A percentile compares a stretch with the other conserved stretches of the same genome.
These are phyloP conservation scores for Acanthurus leucopareius DNA, from an alignment of 2,797 vertebrate genomes.

Conservation along the genomic window DNA sequence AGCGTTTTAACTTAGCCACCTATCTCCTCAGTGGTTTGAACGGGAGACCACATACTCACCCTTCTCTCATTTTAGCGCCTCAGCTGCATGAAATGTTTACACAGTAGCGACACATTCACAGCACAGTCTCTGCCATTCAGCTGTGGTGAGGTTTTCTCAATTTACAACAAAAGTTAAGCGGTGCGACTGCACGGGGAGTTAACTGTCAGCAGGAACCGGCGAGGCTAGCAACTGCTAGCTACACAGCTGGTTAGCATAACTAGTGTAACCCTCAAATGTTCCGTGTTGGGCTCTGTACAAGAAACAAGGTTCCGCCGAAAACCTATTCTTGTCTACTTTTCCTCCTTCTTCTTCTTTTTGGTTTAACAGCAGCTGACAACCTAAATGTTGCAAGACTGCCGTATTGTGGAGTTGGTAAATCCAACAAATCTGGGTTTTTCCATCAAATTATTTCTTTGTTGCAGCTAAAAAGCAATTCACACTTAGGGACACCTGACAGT, in stretches of 20 bases:
- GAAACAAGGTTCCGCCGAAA: conserved; percentile 46
- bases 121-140: conserved; percentile 42
- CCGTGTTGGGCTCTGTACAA: conserved; percentile 48
- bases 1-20: conserved; percentile 48
- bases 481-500: no score
- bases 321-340: no score
- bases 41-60: conserved; percentile 70
- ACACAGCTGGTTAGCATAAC: conserved; percentile 60
- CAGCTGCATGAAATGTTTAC: conserved; percentile 21
- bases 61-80: conserved; percentile 73
- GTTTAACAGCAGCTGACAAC: not conserved
- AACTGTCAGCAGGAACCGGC: conserved; percentile 58
- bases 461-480: no score
- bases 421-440: no score
- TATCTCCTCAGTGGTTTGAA: conserved; percentile 25
- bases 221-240: conserved; percentile 14
- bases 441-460: no score
- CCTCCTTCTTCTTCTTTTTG: not conserved
- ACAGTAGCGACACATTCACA: not conserved
- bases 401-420: not conserved
- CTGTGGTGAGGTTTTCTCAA: not conserved
- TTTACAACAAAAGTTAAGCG: not conserved
- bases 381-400: not conserved
- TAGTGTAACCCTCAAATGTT: conserved; percentile 34
- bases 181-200: not conserved